Conservation (phyloP, 2,888 invertebrate genomes). For the Merodon equestris region DNA sequence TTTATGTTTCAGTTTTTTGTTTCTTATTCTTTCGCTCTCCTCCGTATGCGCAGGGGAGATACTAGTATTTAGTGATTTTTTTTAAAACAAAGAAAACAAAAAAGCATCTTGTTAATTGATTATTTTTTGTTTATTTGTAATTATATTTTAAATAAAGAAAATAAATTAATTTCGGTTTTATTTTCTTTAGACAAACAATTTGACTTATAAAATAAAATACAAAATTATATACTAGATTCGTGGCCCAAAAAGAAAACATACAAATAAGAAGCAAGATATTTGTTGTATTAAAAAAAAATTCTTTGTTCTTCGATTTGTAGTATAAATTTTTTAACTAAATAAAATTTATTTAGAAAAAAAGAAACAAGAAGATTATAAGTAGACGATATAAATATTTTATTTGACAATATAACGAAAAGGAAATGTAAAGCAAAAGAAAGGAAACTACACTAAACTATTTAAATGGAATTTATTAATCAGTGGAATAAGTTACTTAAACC, state of each 20-base stretch:
- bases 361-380: constrained; percentile 27
- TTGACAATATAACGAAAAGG: constrained; percentile 59
- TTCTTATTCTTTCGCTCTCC: constrained; percentile 14
- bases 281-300: constrained; percentile 21
- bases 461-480: constrained; percentile 64
- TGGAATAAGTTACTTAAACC: constrained; percentile 64
- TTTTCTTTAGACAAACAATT: background rate
- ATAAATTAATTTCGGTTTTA: constrained; percentile 1
- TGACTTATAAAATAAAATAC: background rate
- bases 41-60: background rate
- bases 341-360: constrained; percentile 62
- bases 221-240: constrained; percentile 25
- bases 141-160: constrained; percentile 18
- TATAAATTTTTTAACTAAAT: constrained; percentile 53
- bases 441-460: constrained; percentile 54
- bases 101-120: constrained; percentile 38
- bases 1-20: constrained; percentile 13
- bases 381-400: constrained; percentile 50
- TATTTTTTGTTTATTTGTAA: constrained; percentile 27
- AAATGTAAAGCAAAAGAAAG: constrained; percentile 37
- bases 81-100: background rate
- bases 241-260: constrained; percentile 44
- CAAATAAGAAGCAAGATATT: constrained; percentile 38
- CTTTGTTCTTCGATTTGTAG: constrained; percentile 43
- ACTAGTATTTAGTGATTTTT: too few species aligned